Evolutionary conservation across 2,113 vertebrate genomes (phyloP).

Genomic region (Cyanoderma ruficeps): DNA sequence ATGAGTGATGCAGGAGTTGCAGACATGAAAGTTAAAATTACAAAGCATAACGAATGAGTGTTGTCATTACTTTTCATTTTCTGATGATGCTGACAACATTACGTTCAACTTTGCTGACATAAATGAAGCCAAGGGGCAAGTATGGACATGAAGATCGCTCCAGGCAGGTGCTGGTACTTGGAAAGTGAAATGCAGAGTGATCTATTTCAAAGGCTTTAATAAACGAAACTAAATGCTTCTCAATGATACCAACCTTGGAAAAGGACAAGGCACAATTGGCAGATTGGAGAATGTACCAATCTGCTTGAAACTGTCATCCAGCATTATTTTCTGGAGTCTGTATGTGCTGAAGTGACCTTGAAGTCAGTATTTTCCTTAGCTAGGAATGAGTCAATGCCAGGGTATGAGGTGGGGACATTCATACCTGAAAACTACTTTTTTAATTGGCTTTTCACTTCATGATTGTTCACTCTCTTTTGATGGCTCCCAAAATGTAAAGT

Average conservation of each 20-base stretch:
- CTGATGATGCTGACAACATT: background rate
- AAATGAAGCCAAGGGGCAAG: background rate
- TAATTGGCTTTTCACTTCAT: background rate
- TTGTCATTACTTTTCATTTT: background rate
- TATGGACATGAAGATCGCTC: background rate
- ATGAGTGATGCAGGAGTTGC: background rate
- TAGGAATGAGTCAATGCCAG: background rate
- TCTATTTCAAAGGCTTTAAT: conserved; percentile 6
- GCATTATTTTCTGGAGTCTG: background rate
- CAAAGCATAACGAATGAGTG: background rate
- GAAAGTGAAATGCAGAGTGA: background rate
- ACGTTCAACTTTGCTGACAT: background rate
- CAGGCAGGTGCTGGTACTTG: background rate
- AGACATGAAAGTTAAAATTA: background rate
- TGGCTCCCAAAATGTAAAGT: background rate
- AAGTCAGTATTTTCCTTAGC: background rate
- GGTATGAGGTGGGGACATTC: background rate
- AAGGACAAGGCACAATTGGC: background rate
- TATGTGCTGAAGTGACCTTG: background rate
- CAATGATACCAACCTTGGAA: background rate
- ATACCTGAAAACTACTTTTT: background rate
- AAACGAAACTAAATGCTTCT: background rate
- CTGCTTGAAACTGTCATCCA: background rate
- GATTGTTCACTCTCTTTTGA: background rate
- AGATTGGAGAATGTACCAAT: background rate